Evolutionary conservation across 2,113 vertebrate species (phyloP).

Genomic region (Engystomops pustulosus): DNA sequence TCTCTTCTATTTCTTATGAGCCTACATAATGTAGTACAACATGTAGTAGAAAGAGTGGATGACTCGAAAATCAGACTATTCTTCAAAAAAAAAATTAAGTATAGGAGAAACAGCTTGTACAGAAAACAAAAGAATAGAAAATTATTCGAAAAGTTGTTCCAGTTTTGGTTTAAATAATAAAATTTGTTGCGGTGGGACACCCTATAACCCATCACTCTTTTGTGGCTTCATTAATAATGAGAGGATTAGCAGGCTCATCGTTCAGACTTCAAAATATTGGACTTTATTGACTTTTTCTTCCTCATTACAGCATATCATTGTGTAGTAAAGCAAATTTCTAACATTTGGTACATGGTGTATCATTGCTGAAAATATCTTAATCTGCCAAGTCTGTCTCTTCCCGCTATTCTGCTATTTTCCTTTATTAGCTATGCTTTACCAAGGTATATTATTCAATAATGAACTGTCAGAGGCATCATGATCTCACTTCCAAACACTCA

Average conservation of each 20-base stretch:
- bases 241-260: not conserved
- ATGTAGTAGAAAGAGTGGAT: no score
- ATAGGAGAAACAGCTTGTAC: no score
- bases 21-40: no score
- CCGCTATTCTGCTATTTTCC: not conserved
- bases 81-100: no score
- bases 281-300: not conserved
- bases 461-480: not conserved
- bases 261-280: not conserved
- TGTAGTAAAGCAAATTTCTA: slow-evolving; percentile 9
- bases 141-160: no score
- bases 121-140: no score
- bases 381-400: not conserved
- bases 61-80: no score
- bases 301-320: not conserved
- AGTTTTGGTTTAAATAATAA: no score
- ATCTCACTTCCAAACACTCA: not conserved
- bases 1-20: no score
- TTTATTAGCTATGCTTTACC: slow-evolving; percentile 1
- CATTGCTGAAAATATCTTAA: slow-evolving; percentile 7
- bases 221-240: no score
- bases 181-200: no score
- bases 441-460: slow-evolving; percentile 28
- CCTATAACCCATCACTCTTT: no score
- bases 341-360: not conserved